Percentiles rank a stretch among this genome's conserved stretches.
phyloP scores from a whole-genome alignment of 2,888 invertebrate genomes.

The Criorhina ranunculi region DNA sequence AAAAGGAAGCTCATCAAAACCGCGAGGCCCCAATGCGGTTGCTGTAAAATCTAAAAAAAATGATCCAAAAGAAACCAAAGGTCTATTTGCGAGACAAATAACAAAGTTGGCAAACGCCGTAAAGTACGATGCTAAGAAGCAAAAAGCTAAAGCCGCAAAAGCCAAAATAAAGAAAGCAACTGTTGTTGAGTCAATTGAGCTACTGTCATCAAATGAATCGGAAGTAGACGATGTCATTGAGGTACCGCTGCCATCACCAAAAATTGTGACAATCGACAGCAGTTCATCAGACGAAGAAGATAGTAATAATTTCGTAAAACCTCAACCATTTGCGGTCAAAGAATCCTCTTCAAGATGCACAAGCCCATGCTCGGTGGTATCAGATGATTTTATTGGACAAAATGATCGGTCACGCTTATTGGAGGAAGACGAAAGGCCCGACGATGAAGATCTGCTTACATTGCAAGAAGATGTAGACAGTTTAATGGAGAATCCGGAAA shows the following conservation, averaged over 20 bases:
- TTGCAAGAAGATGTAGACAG: conserved; percentile 80
- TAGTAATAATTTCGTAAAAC: conserved; percentile 52
- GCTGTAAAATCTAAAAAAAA: conserved; percentile 39
- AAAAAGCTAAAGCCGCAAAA: conserved; percentile 80
- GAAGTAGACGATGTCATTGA: conserved; percentile 82
- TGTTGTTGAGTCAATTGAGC: conserved; percentile 11
- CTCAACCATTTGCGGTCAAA: conserved; percentile 26
- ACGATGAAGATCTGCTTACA: conserved; percentile 81
- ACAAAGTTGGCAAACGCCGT: conserved; percentile 80
- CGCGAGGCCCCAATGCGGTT: conserved; percentile 34
- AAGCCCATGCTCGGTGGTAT: conserved; percentile 82
- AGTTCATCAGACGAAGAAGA: conserved; percentile 80
- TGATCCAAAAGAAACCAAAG: conserved; percentile 53
- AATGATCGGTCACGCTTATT: conserved; percentile 81
- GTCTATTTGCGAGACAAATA: conserved; percentile 79
- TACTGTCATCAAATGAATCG: conserved; percentile 62
- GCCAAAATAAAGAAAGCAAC: conserved; percentile 55
- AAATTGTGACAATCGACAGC: conserved; percentile 80
- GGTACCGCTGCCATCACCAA: conserved; percentile 81
- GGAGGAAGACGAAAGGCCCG: conserved; percentile 78
- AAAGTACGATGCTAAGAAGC: conserved; percentile 79
- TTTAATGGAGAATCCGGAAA: conserved; percentile 73
- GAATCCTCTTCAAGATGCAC: conserved; percentile 78
- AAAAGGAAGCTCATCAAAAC: conserved; percentile 70
- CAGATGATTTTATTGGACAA: conserved; percentile 84